Percentiles rank a stretch among this genome's conserved stretches.
Conservation (phyloP, 53 echinoderm and acorn worm genomes). For the Patiria pectinifera region DNA sequence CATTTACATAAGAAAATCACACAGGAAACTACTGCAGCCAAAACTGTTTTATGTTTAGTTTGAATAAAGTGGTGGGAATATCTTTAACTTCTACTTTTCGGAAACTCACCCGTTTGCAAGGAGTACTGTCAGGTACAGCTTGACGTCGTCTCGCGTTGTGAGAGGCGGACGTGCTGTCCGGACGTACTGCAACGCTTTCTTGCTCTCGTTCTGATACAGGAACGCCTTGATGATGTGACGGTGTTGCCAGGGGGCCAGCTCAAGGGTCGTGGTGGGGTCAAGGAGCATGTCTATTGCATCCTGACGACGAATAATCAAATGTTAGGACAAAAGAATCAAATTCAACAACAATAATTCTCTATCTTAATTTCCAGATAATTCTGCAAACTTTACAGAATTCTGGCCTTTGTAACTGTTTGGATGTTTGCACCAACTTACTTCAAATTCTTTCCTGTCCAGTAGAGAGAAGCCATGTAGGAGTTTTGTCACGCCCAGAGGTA, state of each 20-base stretch:
- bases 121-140: constrained; percentile 89
- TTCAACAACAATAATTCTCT: background rate
- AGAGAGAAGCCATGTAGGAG: constrained; percentile 93
- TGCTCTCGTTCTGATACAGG: constrained; percentile 90
- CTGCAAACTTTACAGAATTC: background rate
- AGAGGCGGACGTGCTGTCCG: constrained; percentile 82
- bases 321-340: background rate
- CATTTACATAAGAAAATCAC: too few relatives aligned
- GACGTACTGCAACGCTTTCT: constrained; percentile 96
- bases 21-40: too few relatives aligned
- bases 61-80: background rate
- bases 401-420: background rate
- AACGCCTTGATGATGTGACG: constrained; percentile 88
- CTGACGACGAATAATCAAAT: constrained; percentile 44
- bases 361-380: background rate
- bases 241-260: constrained; percentile 96
- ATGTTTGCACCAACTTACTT: constrained; percentile 57
- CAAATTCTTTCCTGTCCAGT: constrained; percentile 94
- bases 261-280: constrained; percentile 90
- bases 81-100: background rate
- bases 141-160: constrained; percentile 85
- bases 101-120: constrained; percentile 89
- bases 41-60: too few relatives aligned
- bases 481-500: constrained; percentile 88
- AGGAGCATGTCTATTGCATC: constrained; percentile 92